These are phyloP conservation scores for Alouatta palliata DNA, from an alignment of 2,113 vertebrate genomes.

Conservation along the genomic window DNA sequence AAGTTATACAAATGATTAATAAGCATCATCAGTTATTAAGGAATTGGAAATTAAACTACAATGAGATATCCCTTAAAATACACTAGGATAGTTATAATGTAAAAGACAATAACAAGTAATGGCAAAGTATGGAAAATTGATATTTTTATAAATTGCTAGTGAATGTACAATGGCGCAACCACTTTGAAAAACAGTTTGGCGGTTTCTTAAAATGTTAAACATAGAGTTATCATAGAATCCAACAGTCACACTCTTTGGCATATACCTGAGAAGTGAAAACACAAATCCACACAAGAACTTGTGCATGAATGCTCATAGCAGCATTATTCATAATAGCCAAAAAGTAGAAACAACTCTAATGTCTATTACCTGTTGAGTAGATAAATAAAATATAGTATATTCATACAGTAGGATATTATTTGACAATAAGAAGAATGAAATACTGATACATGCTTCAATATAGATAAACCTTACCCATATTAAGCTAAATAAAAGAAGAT, in stretches of 20 bases:
- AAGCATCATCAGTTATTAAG: background rate
- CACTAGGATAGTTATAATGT: background rate
- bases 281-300: background rate
- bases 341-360: background rate
- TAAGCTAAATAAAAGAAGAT: background rate
- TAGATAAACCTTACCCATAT: background rate
- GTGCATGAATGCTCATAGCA: background rate
- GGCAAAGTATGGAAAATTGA: background rate
- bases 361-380: background rate
- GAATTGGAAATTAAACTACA: conserved; percentile 5
- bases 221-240: conserved; percentile 7
- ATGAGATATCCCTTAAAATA: background rate
- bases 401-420: background rate
- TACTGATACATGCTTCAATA: background rate
- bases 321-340: background rate
- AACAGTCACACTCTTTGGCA: background rate
- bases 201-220: background rate
- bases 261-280: background rate
- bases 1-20: background rate
- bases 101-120: background rate
- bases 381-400: background rate
- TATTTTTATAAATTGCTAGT: background rate
- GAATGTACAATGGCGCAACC: background rate
- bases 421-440: background rate
- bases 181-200: background rate